Conservation (phyloP, 2,113 vertebrate genomes). For the Calidris pugnax region DNA sequence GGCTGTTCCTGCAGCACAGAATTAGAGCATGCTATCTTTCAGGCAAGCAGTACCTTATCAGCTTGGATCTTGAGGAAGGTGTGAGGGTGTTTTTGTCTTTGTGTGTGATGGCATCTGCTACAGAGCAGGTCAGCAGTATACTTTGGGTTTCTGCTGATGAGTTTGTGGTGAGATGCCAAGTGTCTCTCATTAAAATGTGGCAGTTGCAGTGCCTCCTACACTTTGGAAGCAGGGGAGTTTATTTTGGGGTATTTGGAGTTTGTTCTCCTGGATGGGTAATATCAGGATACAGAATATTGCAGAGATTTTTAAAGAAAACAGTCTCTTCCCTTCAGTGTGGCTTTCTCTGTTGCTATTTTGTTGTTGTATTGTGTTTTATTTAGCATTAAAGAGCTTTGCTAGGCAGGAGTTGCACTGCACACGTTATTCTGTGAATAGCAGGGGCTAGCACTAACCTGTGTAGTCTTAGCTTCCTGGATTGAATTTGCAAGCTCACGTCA, state of each 20-base stretch:
- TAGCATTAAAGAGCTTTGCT: not conserved
- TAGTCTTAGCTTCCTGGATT: not conserved
- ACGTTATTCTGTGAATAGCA: not conserved
- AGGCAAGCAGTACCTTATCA: not conserved
- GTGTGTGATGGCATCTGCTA: not conserved
- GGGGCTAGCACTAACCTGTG: not conserved
- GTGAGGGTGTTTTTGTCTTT: not conserved
- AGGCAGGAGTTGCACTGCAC: not conserved
- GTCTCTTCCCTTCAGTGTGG: not conserved
- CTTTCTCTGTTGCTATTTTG: not conserved
- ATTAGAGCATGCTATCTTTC: not conserved
- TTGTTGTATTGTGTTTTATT: not conserved
- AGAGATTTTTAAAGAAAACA: not conserved
- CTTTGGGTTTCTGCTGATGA: not conserved
- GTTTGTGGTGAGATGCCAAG: not conserved
- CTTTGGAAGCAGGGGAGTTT: not conserved
- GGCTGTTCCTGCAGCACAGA: not conserved
- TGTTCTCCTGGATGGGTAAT: not conserved
- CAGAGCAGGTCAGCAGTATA: not conserved
- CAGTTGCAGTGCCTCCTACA: not conserved
- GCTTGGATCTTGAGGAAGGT: not conserved
- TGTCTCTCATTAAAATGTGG: not conserved
- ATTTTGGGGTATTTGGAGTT: not conserved
- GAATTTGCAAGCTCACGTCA: conserved; percentile 23
- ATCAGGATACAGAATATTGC: not conserved